Evolutionary conservation across 2,113 vertebrate genomes (phyloP).

Genomic region (Rostratula benghalensis): DNA sequence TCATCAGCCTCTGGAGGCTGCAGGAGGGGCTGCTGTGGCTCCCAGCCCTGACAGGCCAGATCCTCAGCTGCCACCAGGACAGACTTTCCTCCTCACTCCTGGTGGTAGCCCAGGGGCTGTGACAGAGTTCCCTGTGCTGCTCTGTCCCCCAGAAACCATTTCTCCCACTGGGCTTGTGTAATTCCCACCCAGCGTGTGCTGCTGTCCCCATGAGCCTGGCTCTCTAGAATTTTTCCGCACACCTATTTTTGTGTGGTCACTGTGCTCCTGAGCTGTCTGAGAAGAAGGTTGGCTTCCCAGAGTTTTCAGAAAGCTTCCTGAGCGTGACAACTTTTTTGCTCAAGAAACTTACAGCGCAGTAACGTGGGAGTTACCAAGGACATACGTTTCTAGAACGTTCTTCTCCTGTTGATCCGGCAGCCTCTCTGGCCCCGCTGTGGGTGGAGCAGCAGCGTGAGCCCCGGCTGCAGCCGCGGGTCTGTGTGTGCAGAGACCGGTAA

Average conservation of each 20-base stretch:
- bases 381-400: not conserved
- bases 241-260: not conserved
- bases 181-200: not conserved
- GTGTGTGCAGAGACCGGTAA: not conserved
- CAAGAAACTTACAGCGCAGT: not conserved
- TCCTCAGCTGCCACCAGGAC: accelerated
- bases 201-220: not conserved
- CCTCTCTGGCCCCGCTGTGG: not conserved
- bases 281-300: not conserved
- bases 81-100: not conserved
- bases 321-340: not conserved
- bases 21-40: not conserved
- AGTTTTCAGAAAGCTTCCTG: not conserved
- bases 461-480: not conserved
- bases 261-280: not conserved
- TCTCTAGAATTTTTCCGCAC: not conserved
- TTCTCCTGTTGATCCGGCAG: not conserved
- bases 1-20: not conserved
- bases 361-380: not conserved
- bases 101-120: not conserved
- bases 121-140: not conserved
- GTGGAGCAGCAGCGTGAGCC: not conserved
- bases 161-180: not conserved
- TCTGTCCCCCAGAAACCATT: not conserved
- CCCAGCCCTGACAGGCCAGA: not conserved